Evolutionary conservation across 2,888 invertebrate species (phyloP).

Genomic region (Melikaiella ostensackeni): DNA sequence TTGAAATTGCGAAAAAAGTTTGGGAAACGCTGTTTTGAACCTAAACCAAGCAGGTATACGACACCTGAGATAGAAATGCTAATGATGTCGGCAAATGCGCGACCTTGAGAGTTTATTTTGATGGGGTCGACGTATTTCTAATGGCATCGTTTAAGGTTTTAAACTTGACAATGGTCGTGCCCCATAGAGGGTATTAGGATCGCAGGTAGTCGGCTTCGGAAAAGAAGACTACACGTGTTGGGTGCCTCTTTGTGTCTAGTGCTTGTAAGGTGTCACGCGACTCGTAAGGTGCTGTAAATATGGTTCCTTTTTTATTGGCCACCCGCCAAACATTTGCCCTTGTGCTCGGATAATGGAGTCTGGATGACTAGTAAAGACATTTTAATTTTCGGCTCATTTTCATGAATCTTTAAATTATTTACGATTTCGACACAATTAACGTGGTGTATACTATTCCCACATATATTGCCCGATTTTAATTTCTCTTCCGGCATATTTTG

Average conservation of each 20-base stretch:
- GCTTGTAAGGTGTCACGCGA: slow-evolving; percentile 38
- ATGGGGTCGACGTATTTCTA: slow-evolving; percentile 10
- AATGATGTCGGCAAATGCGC: slow-evolving; percentile 26
- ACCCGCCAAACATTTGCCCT: slow-evolving; percentile 16
- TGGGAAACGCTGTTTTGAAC: too few species aligned
- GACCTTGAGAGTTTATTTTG: slow-evolving; percentile 19
- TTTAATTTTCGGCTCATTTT: neutral
- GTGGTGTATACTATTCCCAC: too few species aligned
- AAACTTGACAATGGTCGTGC: slow-evolving; percentile 49
- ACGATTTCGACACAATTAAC: too few species aligned
- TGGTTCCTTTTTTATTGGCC: slow-evolving; percentile 17
- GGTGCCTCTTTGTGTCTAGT: slow-evolving; percentile 53
- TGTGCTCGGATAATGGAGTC: slow-evolving; percentile 1
- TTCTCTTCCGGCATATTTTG: too few species aligned
- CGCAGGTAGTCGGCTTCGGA: slow-evolving; percentile 63
- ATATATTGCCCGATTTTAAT: too few species aligned
- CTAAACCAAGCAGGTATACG: neutral
- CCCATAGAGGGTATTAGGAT: slow-evolving; percentile 59
- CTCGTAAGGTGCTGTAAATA: slow-evolving; percentile 29
- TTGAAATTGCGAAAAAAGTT: too few species aligned
- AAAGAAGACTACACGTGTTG: slow-evolving; percentile 59
- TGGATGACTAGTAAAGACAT: neutral
- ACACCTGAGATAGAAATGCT: slow-evolving; percentile 28
- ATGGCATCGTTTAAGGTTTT: slow-evolving; percentile 9
- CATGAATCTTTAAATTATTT: too few species aligned